phyloP scores from a whole-genome alignment of 1,140 invertebrate genomes.

The Grapholita molesta region DNA sequence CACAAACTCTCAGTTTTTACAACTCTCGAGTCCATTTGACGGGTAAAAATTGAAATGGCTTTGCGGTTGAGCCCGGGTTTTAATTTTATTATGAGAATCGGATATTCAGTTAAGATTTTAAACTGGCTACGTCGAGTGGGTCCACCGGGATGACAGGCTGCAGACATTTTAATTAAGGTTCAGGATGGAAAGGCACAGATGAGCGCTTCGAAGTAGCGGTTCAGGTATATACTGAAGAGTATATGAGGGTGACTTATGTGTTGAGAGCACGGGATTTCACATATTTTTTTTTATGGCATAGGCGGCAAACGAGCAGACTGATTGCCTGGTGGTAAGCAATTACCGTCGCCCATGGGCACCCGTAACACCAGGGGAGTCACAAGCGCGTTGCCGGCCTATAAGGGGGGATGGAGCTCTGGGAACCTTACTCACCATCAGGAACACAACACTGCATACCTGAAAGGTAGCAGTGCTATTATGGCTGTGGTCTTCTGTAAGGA shows the following conservation, averaged over 20 bases:
- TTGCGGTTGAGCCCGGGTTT: background rate
- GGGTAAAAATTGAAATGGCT: background rate
- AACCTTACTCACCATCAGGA: too few relatives aligned
- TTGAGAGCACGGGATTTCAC: too few relatives aligned
- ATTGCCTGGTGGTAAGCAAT: too few relatives aligned
- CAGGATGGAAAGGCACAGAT: background rate
- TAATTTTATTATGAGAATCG: conserved; percentile 15
- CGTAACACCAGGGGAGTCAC: too few relatives aligned
- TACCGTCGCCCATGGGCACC: too few relatives aligned
- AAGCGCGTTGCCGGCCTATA: too few relatives aligned
- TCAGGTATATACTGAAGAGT: background rate
- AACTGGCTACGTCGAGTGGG: conserved; percentile 12
- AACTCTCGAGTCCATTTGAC: background rate
- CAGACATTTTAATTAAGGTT: conserved; percentile 42
- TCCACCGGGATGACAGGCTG: conserved; percentile 24
- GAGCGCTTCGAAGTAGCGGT: background rate
- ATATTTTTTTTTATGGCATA: too few relatives aligned
- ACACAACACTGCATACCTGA: too few relatives aligned
- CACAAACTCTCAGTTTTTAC: background rate
- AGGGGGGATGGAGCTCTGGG: too few relatives aligned
- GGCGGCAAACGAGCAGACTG: too few relatives aligned
- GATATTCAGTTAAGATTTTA: conserved; percentile 17
- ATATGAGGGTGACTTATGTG: background rate
- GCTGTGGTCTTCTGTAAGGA: too few relatives aligned
- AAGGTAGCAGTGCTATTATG: too few relatives aligned